These are phyloP conservation scores for Neodiprion pinetum DNA, from an alignment of 1,140 invertebrate genomes.

Conservation along the genomic window DNA sequence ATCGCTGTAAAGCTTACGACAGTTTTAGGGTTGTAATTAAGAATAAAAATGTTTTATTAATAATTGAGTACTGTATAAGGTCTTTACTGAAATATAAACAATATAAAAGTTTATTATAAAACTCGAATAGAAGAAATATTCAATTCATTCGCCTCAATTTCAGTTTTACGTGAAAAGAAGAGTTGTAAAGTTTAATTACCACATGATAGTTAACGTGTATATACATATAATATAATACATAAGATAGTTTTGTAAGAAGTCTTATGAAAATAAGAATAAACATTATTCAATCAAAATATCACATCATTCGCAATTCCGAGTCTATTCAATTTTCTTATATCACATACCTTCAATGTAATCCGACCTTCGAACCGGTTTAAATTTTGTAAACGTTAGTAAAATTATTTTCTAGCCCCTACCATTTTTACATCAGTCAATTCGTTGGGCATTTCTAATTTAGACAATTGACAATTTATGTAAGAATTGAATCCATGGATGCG, in stretches of 20 bases:
- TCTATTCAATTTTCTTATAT: not conserved
- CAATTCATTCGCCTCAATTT: no score
- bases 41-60: no score
- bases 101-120: no score
- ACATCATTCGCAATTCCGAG: constrained; percentile 3
- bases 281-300: not conserved
- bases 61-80: no score
- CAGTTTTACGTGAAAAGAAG: no score
- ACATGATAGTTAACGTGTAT: no score
- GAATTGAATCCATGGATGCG: not conserved
- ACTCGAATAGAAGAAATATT: no score
- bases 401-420: not conserved
- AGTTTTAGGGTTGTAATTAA: no score
- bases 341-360: not conserved
- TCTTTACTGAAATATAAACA: no score
- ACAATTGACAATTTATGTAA: not conserved
- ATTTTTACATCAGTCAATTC: not conserved
- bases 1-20: no score
- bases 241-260: not conserved
- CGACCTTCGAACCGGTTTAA: not conserved
- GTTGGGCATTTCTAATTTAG: not conserved
- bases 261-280: not conserved
- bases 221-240: not conserved
- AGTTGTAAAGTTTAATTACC: no score
- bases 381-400: not conserved